phyloP scores from a whole-genome alignment of 2,888 invertebrate species.

The Osmoderma eremita region DNA sequence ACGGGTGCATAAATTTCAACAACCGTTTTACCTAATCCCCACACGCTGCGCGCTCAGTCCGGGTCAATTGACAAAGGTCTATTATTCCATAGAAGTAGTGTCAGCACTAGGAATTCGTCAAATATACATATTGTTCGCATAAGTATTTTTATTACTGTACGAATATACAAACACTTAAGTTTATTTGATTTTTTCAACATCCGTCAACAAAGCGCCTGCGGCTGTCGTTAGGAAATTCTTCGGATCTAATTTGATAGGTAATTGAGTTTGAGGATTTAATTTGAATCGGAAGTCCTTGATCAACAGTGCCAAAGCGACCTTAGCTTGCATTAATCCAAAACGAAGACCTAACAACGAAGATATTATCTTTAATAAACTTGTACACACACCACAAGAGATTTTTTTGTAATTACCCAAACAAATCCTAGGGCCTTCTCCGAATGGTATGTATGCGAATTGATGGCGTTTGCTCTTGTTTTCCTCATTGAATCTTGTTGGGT shows the following conservation, averaged over 20 bases:
- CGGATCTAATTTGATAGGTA: neutral
- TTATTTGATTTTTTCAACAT: neutral
- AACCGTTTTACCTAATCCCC: too few species aligned
- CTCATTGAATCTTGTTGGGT: slow-evolving; percentile 56
- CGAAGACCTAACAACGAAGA: slow-evolving; percentile 12
- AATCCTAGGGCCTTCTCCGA: slow-evolving; percentile 46
- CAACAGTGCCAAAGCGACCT: slow-evolving; percentile 12
- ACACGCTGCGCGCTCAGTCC: too few species aligned
- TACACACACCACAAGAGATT: neutral
- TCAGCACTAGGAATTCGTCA: too few species aligned
- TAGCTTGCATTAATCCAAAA: slow-evolving; percentile 28
- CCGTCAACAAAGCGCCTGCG: neutral
- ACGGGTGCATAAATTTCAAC: slow-evolving; percentile 34
- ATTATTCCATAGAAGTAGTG: too few species aligned
- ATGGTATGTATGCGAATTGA: slow-evolving; percentile 51
- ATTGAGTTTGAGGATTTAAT: neutral
- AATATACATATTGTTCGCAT: too few species aligned
- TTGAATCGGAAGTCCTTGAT: slow-evolving; percentile 15
- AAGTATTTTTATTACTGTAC: too few species aligned
- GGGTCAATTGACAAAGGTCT: too few species aligned
- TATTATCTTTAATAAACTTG: neutral
- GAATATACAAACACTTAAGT: too few species aligned
- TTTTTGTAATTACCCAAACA: slow-evolving; percentile 42
- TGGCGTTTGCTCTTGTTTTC: slow-evolving; percentile 52
- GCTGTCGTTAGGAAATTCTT: neutral